Base-by-base conservation (phyloP, 1,140 invertebrate genomes). In the Ostrea edulis region DNA sequence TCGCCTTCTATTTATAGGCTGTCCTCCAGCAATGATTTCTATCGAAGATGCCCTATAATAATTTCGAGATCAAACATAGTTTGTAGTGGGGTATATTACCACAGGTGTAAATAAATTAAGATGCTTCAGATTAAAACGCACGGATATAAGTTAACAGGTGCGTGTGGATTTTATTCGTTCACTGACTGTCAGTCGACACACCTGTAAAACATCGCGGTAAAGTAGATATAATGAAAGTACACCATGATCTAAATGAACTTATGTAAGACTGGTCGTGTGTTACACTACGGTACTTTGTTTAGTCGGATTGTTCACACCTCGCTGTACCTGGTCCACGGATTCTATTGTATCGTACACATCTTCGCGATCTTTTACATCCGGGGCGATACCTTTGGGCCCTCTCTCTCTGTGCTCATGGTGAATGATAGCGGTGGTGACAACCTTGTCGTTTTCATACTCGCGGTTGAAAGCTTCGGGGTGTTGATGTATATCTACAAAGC, bases 291-390 rank as follows among this genome's bases (percentile, higher is more conserved):
- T 77, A 35, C 35, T 35, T 77, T 77, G 22, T 17, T 14, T 17
- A 8, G 68, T 29, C 25, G 35, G 68, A 29, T 25, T 29, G 11
- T 77, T 35, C 25, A 29, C 12, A 11, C 25, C 25, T 35, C 68
- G 25, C 3, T 11, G 22, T 35, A 12, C 29, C 68, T 77, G 25
- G 9, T 12, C 22, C 68, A 77, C 68, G 25, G 68, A 77, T 11
- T 77, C 68, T 35, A 77, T 77, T 0, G 68, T 77, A 77, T 77
- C 68, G 68, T 77, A 77, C 68, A 77, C 68, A 35, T 77, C 55
- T 20, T 62, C 55, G 14, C 55, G 17, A 17, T 62, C 12, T 11
- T 35, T 77, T 25, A 25, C 25, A 25, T 14, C 68, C 22, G 22
- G 9, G 68, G 5, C 68, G 14, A 5, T 77, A 12, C 29, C 29